Evolutionary conservation across 2,113 vertebrate species (phyloP).

Genomic region (Centropus unirufus): DNA sequence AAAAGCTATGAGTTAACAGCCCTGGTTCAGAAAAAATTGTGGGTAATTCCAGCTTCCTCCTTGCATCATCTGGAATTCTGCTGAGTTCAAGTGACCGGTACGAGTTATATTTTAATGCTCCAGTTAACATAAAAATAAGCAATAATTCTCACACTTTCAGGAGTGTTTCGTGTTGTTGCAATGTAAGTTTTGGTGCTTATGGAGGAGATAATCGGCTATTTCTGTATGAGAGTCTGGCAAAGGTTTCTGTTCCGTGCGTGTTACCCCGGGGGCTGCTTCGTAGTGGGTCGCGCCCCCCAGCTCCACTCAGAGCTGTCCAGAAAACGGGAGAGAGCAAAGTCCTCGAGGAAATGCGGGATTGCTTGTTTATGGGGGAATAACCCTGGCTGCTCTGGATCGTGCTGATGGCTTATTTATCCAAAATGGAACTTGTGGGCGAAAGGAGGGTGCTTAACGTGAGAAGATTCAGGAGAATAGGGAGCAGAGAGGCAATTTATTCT

Average conservation of each 20-base stretch:
- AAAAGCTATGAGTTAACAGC: conserved; percentile 28
- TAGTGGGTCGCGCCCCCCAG: neutral
- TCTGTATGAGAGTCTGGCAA: neutral
- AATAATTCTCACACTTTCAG: conserved; percentile 7
- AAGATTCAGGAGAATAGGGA: neutral
- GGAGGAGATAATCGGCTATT: neutral
- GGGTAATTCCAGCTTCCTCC: conserved; percentile 40
- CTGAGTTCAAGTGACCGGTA: conserved; percentile 12
- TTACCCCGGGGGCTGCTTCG: neutral
- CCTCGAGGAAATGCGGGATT: conserved; percentile 11
- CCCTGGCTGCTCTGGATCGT: neutral
- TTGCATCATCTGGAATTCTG: neutral
- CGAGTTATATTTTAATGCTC: conserved; percentile 23
- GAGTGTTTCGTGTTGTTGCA: neutral
- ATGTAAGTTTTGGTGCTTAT: neutral
- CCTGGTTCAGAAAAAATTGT: neutral
- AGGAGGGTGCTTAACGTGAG: neutral
- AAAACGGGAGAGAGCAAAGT: neutral
- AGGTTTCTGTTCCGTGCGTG: neutral
- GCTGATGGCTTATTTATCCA: neutral
- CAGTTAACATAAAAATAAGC: conserved; percentile 8
- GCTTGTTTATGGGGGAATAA: conserved; percentile 13
- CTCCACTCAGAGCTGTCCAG: neutral
- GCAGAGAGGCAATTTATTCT: neutral
- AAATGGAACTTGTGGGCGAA: neutral